Evolutionary conservation across 2,797 vertebrate species (phyloP).

Genomic region (Pogonophryne albipinna): DNA sequence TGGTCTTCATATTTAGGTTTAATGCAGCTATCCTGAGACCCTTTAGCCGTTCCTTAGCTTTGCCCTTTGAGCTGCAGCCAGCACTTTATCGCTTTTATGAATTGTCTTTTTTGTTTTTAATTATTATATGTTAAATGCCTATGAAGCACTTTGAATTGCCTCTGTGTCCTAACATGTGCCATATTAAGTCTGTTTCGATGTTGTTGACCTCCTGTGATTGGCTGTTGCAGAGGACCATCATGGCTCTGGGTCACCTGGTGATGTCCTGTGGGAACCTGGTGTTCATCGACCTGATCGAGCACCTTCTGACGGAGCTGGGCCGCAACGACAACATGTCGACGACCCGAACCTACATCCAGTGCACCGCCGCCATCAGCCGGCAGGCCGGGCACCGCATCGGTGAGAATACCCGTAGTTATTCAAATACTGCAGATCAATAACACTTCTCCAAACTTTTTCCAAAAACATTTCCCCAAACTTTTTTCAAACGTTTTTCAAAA

Average conservation of each 20-base stretch:
- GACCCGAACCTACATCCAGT: slow-evolving; percentile 99
- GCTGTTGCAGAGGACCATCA: slow-evolving; percentile 85
- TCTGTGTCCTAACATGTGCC: no score
- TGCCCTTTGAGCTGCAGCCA: neutral
- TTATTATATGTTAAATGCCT: no score
- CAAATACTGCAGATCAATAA: no score
- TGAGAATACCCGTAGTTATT: slow-evolving; percentile 74
- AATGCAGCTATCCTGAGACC: no score
- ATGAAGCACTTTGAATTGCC: no score
- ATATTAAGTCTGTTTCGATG: no score
- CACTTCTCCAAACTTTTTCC: no score
- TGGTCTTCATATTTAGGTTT: no score
- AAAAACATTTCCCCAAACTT: no score
- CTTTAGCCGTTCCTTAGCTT: no score
- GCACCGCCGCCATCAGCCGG: slow-evolving; percentile 98
- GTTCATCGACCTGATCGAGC: slow-evolving; percentile 98
- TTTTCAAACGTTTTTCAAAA: fast-evolving
- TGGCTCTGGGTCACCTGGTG: slow-evolving; percentile 98
- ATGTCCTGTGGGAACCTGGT: slow-evolving; percentile 99
- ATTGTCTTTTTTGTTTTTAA: no score
- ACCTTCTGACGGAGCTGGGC: slow-evolving; percentile 95
- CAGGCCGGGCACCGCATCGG: slow-evolving; percentile 99
- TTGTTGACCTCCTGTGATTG: neutral
- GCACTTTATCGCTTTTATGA: fast-evolving
- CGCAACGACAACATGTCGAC: slow-evolving; percentile 99